Evolutionary conservation across 2,888 invertebrate species (phyloP).

Genomic region (Thalpophila matura): DNA sequence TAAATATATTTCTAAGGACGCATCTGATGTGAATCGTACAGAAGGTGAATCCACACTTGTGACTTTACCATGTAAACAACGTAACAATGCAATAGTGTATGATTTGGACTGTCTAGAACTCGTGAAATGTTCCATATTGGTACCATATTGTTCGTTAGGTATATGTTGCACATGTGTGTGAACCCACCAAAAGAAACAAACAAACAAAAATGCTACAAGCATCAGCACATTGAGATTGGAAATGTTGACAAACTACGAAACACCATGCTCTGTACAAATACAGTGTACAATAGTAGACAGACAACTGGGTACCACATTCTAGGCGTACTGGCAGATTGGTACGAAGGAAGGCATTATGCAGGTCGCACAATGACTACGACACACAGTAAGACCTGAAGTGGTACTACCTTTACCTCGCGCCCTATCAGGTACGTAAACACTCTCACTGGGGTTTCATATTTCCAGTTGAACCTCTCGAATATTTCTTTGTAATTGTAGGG

Average conservation of each 20-base stretch:
- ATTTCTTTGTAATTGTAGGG: constrained; percentile 98
- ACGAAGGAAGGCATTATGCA: constrained; percentile 88
- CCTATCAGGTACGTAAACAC: constrained; percentile 99
- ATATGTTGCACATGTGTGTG: constrained; percentile 18
- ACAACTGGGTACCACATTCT: constrained; percentile 87
- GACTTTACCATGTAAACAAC: not conserved
- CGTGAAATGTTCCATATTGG: too few species aligned
- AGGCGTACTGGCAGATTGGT: constrained; percentile 87
- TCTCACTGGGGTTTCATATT: constrained; percentile 95
- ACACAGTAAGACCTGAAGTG: constrained; percentile 90
- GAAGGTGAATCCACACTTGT: constrained; percentile 4
- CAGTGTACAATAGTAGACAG: constrained; percentile 58
- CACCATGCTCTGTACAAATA: constrained; percentile 45
- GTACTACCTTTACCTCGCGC: constrained; percentile 93
- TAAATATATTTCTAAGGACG: too few species aligned
- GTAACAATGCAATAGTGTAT: too few species aligned
- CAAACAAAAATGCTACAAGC: constrained; percentile 73
- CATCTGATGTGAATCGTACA: constrained; percentile 18
- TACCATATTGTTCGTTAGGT: not conserved
- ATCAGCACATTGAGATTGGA: constrained; percentile 78
- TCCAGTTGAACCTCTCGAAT: constrained; percentile 97
- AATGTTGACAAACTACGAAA: constrained; percentile 43
- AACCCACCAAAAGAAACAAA: constrained; percentile 33
- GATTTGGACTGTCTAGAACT: too few species aligned
- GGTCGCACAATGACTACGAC: constrained; percentile 90